Percentiles rank a stretch among this genome's conserved stretches.
Evolutionary conservation across 2,797 vertebrate species (phyloP).

Genomic region (Halcyon badia): DNA sequence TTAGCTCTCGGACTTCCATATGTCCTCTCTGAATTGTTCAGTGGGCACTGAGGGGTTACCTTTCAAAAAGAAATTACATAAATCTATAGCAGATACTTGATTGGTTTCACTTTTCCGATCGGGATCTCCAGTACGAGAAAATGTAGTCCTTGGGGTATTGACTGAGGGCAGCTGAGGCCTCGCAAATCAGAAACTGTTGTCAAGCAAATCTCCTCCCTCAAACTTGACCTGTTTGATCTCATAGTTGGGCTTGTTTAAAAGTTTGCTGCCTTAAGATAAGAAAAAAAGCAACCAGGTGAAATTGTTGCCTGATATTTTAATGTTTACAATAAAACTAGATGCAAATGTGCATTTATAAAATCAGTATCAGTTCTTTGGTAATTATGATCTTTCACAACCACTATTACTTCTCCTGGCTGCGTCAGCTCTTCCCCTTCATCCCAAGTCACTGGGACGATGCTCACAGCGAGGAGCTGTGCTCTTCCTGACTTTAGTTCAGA

Average conservation of each 20-base stretch:
- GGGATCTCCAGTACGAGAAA: not conserved
- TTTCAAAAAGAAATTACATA: not conserved
- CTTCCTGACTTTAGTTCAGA: rapidly evolving
- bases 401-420: not conserved
- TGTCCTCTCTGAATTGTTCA: not conserved
- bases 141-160: not conserved
- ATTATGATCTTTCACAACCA: not conserved
- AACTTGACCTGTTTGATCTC: not conserved
- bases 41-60: not conserved
- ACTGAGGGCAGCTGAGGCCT: not conserved
- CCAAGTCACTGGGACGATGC: rapidly evolving
- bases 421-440: not conserved
- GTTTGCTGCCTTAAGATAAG: not conserved
- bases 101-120: rapidly evolving
- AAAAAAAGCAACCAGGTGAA: not conserved
- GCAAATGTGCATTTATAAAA: not conserved
- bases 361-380: not conserved
- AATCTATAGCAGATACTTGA: not conserved
- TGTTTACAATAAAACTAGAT: slow-evolving; percentile 10
- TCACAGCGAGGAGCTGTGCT: not conserved
- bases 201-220: not conserved
- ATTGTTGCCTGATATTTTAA: not conserved
- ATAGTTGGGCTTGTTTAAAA: not conserved
- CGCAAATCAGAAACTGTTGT: not conserved
- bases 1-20: not conserved